A percentile compares a stretch with the other conserved stretches of the same genome.
Conservation (phyloP, 2,888 invertebrate genomes). For the Altica lythri region DNA sequence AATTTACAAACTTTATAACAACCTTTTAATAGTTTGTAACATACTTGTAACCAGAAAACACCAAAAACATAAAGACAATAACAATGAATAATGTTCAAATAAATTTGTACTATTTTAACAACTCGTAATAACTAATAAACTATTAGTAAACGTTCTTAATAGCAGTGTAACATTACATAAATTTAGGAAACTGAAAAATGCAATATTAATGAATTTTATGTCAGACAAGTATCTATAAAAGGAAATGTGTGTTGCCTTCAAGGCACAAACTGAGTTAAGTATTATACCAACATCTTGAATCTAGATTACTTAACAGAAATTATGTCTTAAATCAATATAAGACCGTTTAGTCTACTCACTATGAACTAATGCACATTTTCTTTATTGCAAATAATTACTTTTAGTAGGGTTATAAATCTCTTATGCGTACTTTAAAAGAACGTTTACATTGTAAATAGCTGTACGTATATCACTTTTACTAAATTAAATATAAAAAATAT, state of each 20-base stretch:
- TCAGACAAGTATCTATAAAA: slow-evolving; percentile 26
- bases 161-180: slow-evolving; percentile 1
- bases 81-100: too few relatives aligned
- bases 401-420: slow-evolving; percentile 12
- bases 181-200: slow-evolving; percentile 10
- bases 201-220: slow-evolving; percentile 18
- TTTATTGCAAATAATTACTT: slow-evolving; percentile 1
- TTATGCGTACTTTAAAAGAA: background rate
- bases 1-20: too few relatives aligned
- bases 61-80: too few relatives aligned
- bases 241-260: slow-evolving; percentile 20
- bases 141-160: slow-evolving; percentile 1
- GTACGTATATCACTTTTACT: background rate
- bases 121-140: background rate
- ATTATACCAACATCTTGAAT: slow-evolving; percentile 8
- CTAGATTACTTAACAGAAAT: slow-evolving; percentile 18
- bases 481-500: background rate
- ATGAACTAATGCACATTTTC: background rate
- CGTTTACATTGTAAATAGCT: background rate
- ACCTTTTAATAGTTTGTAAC: too few relatives aligned
- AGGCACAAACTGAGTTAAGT: slow-evolving; percentile 3
- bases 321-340: slow-evolving; percentile 11
- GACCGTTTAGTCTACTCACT: background rate
- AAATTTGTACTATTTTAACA: too few relatives aligned
- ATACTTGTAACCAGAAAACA: too few relatives aligned